Conservation (phyloP, 2,888 invertebrate species). For the Meteorus colon region DNA sequence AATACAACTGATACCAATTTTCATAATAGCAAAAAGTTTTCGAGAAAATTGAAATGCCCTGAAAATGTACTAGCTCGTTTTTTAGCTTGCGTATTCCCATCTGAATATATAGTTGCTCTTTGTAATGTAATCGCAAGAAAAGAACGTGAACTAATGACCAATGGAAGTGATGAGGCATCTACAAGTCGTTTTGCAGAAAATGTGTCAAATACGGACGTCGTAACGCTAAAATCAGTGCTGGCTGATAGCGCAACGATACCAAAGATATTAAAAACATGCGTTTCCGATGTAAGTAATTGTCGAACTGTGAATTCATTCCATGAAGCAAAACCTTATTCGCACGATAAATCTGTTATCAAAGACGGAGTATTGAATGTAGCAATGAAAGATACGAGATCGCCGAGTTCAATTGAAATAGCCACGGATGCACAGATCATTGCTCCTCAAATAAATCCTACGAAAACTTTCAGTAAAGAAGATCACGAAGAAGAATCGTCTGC, state of each 20-base stretch:
- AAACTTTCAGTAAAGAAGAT: constrained; percentile 61
- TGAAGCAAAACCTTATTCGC: constrained; percentile 6
- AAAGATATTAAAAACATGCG: constrained; percentile 7
- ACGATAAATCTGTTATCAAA: not conserved
- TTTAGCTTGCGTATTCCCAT: constrained; percentile 79
- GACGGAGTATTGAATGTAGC: not conserved
- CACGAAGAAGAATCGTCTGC: constrained; percentile 56
- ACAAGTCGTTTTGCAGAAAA: constrained; percentile 17
- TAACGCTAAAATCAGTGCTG: not conserved
- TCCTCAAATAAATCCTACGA: constrained; percentile 64
- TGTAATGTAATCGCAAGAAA: constrained; percentile 84
- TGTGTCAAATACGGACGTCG: too few species aligned
- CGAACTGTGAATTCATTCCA: not conserved
- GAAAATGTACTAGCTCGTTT: constrained; percentile 71
- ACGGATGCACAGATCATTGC: constrained; percentile 65
- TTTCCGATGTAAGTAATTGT: constrained; percentile 1
- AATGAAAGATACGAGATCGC: not conserved
- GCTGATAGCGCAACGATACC: not conserved
- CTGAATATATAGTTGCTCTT: constrained; percentile 83
- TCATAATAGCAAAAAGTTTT: not conserved
- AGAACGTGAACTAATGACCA: constrained; percentile 80
- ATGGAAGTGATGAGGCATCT: constrained; percentile 76
- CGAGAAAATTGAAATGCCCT: constrained; percentile 11
- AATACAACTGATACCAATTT: constrained; percentile 16
- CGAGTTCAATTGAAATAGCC: not conserved